These are phyloP conservation scores for Luscinia luscinia DNA, from an alignment of 2,797 vertebrate species.

Conservation along the genomic window DNA sequence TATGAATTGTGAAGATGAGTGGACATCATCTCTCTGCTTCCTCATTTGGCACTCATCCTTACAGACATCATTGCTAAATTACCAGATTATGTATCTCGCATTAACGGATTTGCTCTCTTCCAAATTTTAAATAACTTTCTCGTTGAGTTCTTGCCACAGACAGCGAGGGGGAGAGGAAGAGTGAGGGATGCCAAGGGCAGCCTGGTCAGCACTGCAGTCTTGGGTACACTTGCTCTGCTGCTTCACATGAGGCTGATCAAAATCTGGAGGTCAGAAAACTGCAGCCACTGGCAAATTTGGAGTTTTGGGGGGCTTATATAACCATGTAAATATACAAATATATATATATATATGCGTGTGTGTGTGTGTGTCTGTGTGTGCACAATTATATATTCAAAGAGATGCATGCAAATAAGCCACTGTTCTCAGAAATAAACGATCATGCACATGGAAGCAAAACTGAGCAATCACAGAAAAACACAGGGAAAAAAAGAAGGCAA, in stretches of 20 bases:
- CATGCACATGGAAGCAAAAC: conserved; percentile 26
- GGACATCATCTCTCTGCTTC: conserved; percentile 79
- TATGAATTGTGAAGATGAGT: conserved; percentile 81
- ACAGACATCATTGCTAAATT: conserved; percentile 79
- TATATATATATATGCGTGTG: too few relatives aligned
- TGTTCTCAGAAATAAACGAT: neutral
- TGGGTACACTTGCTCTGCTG: conserved; percentile 42
- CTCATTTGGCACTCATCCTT: conserved; percentile 79
- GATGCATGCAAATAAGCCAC: neutral
- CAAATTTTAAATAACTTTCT: conserved; percentile 84
- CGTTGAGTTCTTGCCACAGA: conserved; percentile 54
- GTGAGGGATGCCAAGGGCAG: conserved; percentile 68
- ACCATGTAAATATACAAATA: neutral
- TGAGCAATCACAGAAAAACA: conserved; percentile 1
- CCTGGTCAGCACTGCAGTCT: conserved; percentile 60
- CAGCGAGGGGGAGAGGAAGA: neutral
- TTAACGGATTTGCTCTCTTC: conserved; percentile 77
- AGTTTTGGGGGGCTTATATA: neutral
- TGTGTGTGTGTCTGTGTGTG: too few relatives aligned
- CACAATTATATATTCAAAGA: neutral
- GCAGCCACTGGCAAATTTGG: neutral
- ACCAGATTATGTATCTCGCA: conserved; percentile 80
- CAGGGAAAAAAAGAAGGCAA: neutral
- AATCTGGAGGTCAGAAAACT: neutral
- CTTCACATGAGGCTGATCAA: conserved; percentile 36